Evolutionary conservation across 2,888 invertebrate species (phyloP).

Genomic region (Agrochola circellaris): DNA sequence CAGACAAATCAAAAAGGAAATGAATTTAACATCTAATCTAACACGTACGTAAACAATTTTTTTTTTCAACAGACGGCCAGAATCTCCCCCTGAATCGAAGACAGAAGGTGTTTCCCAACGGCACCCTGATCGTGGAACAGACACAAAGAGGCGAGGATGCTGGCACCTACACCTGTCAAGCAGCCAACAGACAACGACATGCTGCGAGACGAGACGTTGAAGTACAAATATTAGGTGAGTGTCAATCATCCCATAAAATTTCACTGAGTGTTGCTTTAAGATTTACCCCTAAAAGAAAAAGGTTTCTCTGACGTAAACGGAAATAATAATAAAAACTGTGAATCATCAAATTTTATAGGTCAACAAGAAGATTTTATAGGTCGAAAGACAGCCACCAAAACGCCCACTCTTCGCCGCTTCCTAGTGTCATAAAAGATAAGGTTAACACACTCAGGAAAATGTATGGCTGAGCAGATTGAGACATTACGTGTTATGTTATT

Average conservation of each 20-base stretch:
- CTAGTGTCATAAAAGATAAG: neutral
- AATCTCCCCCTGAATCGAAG: slow-evolving; percentile 96
- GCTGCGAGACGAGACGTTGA: slow-evolving; percentile 94
- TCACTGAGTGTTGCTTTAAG: no score
- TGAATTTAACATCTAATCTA: neutral
- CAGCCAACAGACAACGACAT: slow-evolving; percentile 95
- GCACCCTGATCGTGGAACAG: slow-evolving; percentile 96
- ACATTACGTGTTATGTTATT: neutral
- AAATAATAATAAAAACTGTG: neutral
- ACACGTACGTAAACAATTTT: neutral
- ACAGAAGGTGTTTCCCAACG: slow-evolving; percentile 96
- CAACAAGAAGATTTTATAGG: neutral
- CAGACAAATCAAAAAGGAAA: neutral
- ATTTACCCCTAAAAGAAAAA: neutral
- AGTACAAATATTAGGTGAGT: slow-evolving; percentile 93
- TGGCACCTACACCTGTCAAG: slow-evolving; percentile 97
- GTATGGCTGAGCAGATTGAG: neutral
- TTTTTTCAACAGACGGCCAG: slow-evolving; percentile 92
- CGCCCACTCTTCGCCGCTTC: no score
- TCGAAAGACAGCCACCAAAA: neutral
- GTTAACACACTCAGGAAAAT: neutral
- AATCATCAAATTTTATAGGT: neutral
- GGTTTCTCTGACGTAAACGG: no score
- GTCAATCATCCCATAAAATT: neutral
- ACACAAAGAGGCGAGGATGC: slow-evolving; percentile 96